A percentile compares a stretch with the other conserved stretches of the same genome.
Evolutionary conservation across 2,888 invertebrate species (phyloP).

Genomic region (Atrina japonica): DNA sequence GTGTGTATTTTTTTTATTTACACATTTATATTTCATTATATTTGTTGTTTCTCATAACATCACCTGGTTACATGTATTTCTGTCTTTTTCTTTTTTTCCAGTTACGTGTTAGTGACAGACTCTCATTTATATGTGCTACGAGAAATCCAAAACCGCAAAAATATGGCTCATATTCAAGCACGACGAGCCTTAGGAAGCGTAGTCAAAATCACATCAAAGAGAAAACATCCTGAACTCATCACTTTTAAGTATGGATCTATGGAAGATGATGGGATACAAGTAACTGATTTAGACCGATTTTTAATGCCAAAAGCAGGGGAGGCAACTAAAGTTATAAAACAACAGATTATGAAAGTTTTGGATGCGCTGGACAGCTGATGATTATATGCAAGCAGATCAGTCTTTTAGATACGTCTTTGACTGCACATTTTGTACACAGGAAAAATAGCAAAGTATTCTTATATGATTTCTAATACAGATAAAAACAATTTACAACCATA

Average conservation of each 20-base stretch:
- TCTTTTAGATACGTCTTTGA: no score
- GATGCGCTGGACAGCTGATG: constrained; percentile 70
- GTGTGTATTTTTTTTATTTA: no score
- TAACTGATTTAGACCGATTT: constrained; percentile 94
- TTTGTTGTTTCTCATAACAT: no score
- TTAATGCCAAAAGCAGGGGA: constrained; percentile 94
- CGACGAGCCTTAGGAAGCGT: constrained; percentile 94
- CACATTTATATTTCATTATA: no score
- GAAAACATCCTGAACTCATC: constrained; percentile 95
- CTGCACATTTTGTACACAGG: no score
- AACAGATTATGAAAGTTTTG: constrained; percentile 88
- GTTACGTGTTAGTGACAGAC: constrained; percentile 91
- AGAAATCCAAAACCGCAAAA: constrained; percentile 86
- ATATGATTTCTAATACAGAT: no score
- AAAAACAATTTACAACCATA: no score
- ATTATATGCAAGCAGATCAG: no score
- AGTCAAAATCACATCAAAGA: constrained; percentile 98
- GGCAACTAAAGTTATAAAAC: constrained; percentile 93
- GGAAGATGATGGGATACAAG: constrained; percentile 83
- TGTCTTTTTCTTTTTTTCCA: constrained; percentile 80
- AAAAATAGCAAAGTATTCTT: no score
- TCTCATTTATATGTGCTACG: constrained; percentile 93
- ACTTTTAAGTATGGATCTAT: constrained; percentile 94
- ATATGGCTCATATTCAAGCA: constrained; percentile 92
- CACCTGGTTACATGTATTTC: no score